phyloP scores from a whole-genome alignment of 2,113 vertebrate species.

The Bufo gargarizans region DNA sequence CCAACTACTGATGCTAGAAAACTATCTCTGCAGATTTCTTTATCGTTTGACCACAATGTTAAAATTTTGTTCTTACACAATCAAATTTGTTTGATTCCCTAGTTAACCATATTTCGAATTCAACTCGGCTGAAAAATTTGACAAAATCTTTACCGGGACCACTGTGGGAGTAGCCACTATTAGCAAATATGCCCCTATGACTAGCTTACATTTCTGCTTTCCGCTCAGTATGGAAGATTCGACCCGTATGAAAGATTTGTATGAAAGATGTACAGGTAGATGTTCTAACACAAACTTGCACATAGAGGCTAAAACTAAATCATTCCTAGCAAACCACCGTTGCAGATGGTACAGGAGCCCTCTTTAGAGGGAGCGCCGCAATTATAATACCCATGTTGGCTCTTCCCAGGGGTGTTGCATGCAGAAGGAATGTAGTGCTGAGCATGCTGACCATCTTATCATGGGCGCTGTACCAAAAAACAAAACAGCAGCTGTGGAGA shows the following conservation, averaged over 20 bases:
- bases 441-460: not conserved
- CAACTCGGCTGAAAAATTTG: not conserved
- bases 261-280: not conserved
- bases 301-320: not conserved
- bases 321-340: not conserved
- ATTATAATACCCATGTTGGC: not conserved
- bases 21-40: not conserved
- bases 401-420: conserved; percentile 20
- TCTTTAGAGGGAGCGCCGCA: not conserved
- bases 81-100: not conserved
- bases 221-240: not conserved
- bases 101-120: not conserved
- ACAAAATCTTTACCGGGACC: not conserved
- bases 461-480: not conserved
- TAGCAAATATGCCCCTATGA: not conserved
- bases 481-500: not conserved
- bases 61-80: not conserved
- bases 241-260: not conserved
- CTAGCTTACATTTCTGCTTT: not conserved
- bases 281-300: not conserved
- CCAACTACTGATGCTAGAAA: not conserved
- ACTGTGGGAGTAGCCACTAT: not conserved
- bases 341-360: not conserved
- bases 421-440: not conserved
- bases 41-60: not conserved